Evolutionary conservation across 2,888 invertebrate genomes (phyloP), one percentile per base, ranked within the genome.

Genomic region (Lasioglossum leucozonium): DNA sequence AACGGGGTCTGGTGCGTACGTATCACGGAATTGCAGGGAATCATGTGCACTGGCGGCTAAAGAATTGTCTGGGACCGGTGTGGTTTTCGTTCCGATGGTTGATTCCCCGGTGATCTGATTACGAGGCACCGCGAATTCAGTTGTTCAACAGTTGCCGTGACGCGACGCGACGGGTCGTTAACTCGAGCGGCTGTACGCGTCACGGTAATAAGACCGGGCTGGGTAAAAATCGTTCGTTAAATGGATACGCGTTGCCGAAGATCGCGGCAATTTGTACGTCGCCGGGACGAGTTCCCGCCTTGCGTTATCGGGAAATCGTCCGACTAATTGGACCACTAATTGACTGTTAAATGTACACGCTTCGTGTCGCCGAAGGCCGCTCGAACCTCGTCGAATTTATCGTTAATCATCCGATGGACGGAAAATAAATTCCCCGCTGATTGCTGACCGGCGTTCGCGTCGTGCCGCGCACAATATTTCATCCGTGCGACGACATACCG

Each of bases 101-200:
- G 73, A 73, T 47, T 73, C 37, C 30, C 51, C 51, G 34, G 47
- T 37, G 51, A 73, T 73, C 34, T 51, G n/a, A 37, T 73, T 73
- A 47, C 47, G 47, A 22, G 47, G 5, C 6, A n/a, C 22, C 67
- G 67, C 37, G 73, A 47, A 40, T 37, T 42, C 37, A 71, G 67
- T 55, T 58, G 42, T 40, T 40, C 58, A 40, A 40, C 62, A 34
- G 55, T n/a, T 40, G 34, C 58, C 62, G 58, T 18, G 65, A 51
- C 34, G 34, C 34, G 34, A 34, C 34, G 34, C 34, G 34, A 34
- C 67, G 22, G 72, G 37, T 73, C 51, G 73, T 73, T 73, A 73
- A 51, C 73, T 65, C 51, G 37, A 16, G 34, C n/a, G 8, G 73
- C n/a, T 51, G n/a, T 51, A 37, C 73, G 37, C n/a, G 47, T 73